Base-by-base conservation (phyloP, 2,113 vertebrate genomes). In the Prionailurus bengalensis region DNA sequence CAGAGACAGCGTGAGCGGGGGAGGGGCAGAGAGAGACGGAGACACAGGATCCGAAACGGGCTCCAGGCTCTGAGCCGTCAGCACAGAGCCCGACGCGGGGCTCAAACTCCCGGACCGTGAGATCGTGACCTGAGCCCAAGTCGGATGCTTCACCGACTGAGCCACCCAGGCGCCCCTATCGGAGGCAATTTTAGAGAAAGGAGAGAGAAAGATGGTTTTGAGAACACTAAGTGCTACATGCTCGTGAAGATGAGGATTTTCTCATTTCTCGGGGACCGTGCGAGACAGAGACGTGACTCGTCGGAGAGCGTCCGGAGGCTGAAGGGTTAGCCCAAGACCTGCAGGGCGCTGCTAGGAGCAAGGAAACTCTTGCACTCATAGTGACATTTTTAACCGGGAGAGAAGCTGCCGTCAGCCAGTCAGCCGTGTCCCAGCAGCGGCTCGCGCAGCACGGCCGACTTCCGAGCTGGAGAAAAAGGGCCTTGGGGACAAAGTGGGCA, bases 301-400 rank as follows among this genome's bases (percentile, higher is more conserved):
- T 4, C 1, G n/a, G 42, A 33, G 58, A 23, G 25, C 3, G 13
- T 7, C 31, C 23, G 63, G 1, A 73, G 31, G 23, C 48, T 11
- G 25, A 19, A 68, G 78, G 16, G 91, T 7, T 7, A 8, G 2
- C 14, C 16, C 0, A 19, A 36, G 25, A 2, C 7, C 29, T 1
- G n/a, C 5, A 1, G 55, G 53, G 21, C 0, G 0, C 45, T 5
- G 1, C 2, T 0, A 66, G 71, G 51, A 15, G 42, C 10, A 4
- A 27, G 39, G 6, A 33, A 39, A 25, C 7, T 0, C 1, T 10
- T 12, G 6, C 5, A 1, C 51, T 61, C 12, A 2, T 0, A 2
- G 12, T 15, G n/a, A 5, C 27, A 29, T 1, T 78, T 51, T 15
- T 13, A 7, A 27, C 29, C 45, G 16, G 19, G 29, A 14, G 29